These are phyloP conservation scores for Sinocyclocheilus maitianheensis DNA, from an alignment of 2,113 vertebrate species.

Conservation along the genomic window DNA sequence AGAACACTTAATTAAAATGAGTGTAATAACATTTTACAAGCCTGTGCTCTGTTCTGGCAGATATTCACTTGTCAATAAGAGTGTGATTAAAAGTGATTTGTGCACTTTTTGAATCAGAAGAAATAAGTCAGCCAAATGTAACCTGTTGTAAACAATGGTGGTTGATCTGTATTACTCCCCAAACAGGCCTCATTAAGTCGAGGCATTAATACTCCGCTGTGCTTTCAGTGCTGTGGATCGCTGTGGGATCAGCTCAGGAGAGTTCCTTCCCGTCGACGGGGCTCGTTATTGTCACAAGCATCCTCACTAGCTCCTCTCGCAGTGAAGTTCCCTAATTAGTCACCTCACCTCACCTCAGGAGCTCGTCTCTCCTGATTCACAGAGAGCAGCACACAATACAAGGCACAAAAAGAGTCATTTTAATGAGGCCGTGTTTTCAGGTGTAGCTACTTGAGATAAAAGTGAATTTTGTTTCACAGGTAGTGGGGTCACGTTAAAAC, in stretches of 20 bases:
- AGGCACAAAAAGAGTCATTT: conserved; percentile 18
- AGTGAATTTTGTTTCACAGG: background rate
- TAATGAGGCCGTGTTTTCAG: conserved; percentile 33
- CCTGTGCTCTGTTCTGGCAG: background rate
- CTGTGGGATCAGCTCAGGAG: conserved; percentile 33
- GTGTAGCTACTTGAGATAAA: background rate
- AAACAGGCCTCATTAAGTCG: conserved; percentile 15
- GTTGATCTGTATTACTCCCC: conserved; percentile 11
- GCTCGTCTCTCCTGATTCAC: conserved; percentile 22
- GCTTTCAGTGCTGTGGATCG: background rate
- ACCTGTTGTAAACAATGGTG: conserved; percentile 21
- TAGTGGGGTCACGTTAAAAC: background rate
- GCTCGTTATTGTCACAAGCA: conserved; percentile 45
- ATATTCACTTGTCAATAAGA: background rate
- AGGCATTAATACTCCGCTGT: conserved; percentile 17
- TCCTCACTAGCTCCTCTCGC: conserved; percentile 25
- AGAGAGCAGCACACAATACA: background rate
- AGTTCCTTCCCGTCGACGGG: conserved; percentile 41
- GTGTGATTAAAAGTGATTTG: background rate
- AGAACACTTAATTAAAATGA: too few species aligned
- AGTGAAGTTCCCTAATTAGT: conserved; percentile 41
- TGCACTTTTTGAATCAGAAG: background rate
- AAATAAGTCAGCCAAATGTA: background rate
- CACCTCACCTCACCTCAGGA: conserved; percentile 10
- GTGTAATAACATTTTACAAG: background rate